Evolutionary conservation across 1,140 invertebrate genomes (phyloP).

Genomic region (Tetramorium parvispinum): DNA sequence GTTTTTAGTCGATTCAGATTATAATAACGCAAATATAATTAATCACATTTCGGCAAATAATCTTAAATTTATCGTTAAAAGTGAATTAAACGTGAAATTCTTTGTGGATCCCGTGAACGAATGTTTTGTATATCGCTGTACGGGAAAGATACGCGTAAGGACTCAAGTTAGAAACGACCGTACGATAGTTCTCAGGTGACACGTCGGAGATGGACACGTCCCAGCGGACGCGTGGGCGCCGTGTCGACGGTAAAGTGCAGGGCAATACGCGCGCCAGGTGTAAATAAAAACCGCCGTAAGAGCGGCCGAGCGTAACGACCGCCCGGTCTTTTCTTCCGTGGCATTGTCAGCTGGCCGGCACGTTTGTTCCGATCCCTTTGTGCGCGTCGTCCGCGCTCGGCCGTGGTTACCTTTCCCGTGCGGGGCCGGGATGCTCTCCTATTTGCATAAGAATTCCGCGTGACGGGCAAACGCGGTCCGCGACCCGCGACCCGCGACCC

Average conservation of each 20-base stretch:
- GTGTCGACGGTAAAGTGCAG: constrained; percentile 24
- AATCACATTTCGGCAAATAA: not conserved
- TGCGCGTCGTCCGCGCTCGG: not conserved
- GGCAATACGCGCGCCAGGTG: constrained; percentile 64
- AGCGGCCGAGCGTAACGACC: constrained; percentile 64
- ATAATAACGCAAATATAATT: not conserved
- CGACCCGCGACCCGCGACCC: constrained; percentile 7
- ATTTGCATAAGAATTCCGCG: constrained; percentile 70
- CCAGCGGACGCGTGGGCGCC: constrained; percentile 49
- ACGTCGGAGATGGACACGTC: constrained; percentile 9
- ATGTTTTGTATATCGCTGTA: not conserved
- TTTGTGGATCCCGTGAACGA: not conserved
- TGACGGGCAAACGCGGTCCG: constrained; percentile 43
- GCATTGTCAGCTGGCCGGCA: constrained; percentile 69
- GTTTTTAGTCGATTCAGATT: not conserved
- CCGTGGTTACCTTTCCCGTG: constrained; percentile 54
- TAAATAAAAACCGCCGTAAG: constrained; percentile 70
- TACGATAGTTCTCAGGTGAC: not conserved
- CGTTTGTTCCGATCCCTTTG: constrained; percentile 53
- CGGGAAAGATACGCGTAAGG: not conserved
- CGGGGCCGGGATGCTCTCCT: constrained; percentile 9
- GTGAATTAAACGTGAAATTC: not conserved
- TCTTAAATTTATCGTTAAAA: not conserved
- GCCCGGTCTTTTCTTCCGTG: constrained; percentile 53
- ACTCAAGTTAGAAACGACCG: not conserved